These are phyloP conservation scores for Hypocryptadius cinnamomeus DNA, from an alignment of 2,113 vertebrate genomes.

Conservation along the genomic window DNA sequence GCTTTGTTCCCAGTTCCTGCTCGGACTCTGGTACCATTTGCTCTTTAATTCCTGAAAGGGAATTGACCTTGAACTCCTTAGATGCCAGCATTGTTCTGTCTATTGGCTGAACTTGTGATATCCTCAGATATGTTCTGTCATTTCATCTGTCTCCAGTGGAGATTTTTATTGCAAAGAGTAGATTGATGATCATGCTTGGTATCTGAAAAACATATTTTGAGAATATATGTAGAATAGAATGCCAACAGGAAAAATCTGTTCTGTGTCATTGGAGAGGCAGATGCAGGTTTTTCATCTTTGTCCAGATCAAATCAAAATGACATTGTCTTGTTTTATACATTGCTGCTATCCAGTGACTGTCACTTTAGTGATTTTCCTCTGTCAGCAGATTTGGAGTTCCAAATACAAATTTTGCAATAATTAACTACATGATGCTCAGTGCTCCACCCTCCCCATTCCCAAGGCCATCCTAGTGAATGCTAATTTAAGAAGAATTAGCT, in stretches of 20 bases:
- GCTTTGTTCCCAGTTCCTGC: conserved; percentile 45
- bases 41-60: conserved; percentile 35
- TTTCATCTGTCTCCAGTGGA: conserved; percentile 6
- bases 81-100: conserved; percentile 9
- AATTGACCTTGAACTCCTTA: conserved; percentile 52
- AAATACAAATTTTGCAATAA: not conserved
- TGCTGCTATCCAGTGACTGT: not conserved
- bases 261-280: conserved; percentile 24
- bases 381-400: conserved; percentile 11
- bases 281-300: conserved; percentile 18
- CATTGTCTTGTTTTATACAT: conserved; percentile 24
- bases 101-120: conserved; percentile 39
- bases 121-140: conserved; percentile 34
- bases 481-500: not conserved
- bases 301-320: conserved; percentile 47
- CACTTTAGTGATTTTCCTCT: not conserved
- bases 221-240: conserved; percentile 40
- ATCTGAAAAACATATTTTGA: conserved; percentile 32
- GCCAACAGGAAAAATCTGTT: conserved; percentile 48
- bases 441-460: not conserved
- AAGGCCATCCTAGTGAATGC: not conserved
- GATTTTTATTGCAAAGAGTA: conserved; percentile 7
- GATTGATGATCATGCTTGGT: not conserved
- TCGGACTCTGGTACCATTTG: conserved; percentile 37
- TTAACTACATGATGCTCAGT: not conserved